Percentiles rank a stretch among this genome's conserved stretches.
phyloP scores from a whole-genome alignment of 2,113 vertebrate species.

The Eulemur macaco region DNA sequence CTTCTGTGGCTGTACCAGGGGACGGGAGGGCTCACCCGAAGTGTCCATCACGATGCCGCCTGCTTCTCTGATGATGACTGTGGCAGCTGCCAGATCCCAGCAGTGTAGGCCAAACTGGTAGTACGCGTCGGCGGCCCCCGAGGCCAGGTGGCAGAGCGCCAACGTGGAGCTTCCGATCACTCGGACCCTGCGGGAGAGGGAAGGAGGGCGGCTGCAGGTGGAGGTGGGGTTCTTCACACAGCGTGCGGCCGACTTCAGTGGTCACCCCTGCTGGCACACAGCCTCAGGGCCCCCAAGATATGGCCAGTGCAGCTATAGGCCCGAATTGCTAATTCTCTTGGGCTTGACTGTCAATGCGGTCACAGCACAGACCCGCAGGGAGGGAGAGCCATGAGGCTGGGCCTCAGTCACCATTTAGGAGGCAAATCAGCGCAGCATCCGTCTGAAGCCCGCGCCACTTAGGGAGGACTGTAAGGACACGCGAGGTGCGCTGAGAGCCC shows the following conservation, averaged over 20 bases:
- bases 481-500: neutral
- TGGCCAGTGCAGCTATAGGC: neutral
- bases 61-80: conserved; percentile 91
- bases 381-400: neutral
- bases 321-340: neutral
- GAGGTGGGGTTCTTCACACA: no score
- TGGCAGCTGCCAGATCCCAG: conserved; percentile 92
- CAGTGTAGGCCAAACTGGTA: conserved; percentile 94
- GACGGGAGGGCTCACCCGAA: conserved; percentile 83
- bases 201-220: neutral
- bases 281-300: neutral
- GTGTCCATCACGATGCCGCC: conserved; percentile 92
- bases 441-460: no score
- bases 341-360: neutral
- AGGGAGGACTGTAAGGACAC: neutral
- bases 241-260: neutral
- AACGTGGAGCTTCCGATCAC: conserved; percentile 92
- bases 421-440: neutral
- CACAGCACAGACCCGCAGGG: neutral
- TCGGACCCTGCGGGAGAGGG: conserved; percentile 83
- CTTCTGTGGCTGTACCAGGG: neutral
- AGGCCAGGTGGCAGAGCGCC: conserved; percentile 89
- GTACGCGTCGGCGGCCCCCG: conserved; percentile 89
- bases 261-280: neutral
- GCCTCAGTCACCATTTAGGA: neutral